These are phyloP conservation scores for Epicauta chinensis DNA, from an alignment of 1,140 invertebrate genomes.

Conservation along the genomic window DNA sequence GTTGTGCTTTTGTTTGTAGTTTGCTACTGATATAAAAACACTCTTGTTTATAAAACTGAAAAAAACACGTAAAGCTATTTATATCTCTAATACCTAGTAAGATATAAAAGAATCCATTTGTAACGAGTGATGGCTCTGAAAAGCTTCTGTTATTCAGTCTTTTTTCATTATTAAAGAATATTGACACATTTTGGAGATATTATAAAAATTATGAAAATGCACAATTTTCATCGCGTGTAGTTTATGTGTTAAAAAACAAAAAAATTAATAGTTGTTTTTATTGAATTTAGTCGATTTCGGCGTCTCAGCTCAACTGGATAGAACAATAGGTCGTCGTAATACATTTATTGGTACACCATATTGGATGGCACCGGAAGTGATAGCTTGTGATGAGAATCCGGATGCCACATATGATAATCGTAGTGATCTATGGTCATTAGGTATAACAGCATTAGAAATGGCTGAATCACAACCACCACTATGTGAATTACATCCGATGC, in stretches of 20 bases:
- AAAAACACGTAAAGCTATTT: too few species aligned
- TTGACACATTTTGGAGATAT: neutral
- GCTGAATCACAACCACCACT: slow-evolving; percentile 98
- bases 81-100: too few species aligned
- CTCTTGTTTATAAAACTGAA: too few species aligned
- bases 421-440: slow-evolving; percentile 97
- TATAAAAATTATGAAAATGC: too few species aligned
- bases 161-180: neutral
- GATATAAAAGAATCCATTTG: too few species aligned
- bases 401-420: slow-evolving; percentile 99
- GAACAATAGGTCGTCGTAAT: slow-evolving; percentile 96
- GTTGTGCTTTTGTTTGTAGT: too few species aligned
- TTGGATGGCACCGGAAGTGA: slow-evolving; percentile 98
- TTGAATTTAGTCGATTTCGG: slow-evolving; percentile 90
- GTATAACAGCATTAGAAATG: slow-evolving; percentile 99
- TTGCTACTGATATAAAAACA: too few species aligned
- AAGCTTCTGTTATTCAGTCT: too few species aligned
- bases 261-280: too few species aligned
- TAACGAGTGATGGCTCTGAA: too few species aligned
- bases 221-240: too few species aligned
- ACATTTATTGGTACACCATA: slow-evolving; percentile 99
- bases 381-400: slow-evolving; percentile 99
- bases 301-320: slow-evolving; percentile 97
- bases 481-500: slow-evolving; percentile 99
- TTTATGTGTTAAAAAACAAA: too few species aligned